Base-by-base conservation (phyloP, 2,113 vertebrate genomes). In the Petaurus breviceps region DNA sequence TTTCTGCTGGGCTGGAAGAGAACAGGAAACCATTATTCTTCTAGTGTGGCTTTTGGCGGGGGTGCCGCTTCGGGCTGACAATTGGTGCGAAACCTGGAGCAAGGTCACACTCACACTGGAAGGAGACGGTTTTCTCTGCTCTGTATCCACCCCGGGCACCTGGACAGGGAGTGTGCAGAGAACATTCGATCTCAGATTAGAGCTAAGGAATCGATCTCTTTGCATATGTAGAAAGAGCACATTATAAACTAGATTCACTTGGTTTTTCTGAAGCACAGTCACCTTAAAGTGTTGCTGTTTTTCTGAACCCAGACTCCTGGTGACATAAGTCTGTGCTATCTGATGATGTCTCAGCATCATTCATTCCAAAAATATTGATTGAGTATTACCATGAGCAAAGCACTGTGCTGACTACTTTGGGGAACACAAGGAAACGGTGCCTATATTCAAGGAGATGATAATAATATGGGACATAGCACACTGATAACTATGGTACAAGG, bases 1-100 rank as follows among this genome's bases (percentile, higher is more conserved):
- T 95, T 96, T 93, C 92, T 97, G 96, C 49, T 92, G 22, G 96
- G 98, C 68, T 94, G 46, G 96, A 94, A 96, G 57, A 3, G 49
- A 98, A 95, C 97, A 98, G 98, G 98, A 98, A 98, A 97, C 96
- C 94, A 46, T 96, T 97, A 97, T 96, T 98, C 89, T 93, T 97
- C 97, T 97, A 68, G 91, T 97, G 97, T 95, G 98, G 98, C 93
- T 98, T 98, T 97, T 97, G 97, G 97, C 93, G 96, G 94, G 98
- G 96, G 97, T 95, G 77, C 84, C 5, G 89, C 89, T 94, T 98
- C 97, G 92, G 91, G 92, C 25, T 97, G 98, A 96, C 93, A 98
- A 96, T 96, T 57, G 94, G 92, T 96, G 95, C 61, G 97, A 97
- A 97, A 96, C 96, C 54, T 89, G 92, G 46, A 46, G 68, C 22